Evolutionary conservation across 2,888 invertebrate genomes (phyloP).

Genomic region (Schizaphis graminum): DNA sequence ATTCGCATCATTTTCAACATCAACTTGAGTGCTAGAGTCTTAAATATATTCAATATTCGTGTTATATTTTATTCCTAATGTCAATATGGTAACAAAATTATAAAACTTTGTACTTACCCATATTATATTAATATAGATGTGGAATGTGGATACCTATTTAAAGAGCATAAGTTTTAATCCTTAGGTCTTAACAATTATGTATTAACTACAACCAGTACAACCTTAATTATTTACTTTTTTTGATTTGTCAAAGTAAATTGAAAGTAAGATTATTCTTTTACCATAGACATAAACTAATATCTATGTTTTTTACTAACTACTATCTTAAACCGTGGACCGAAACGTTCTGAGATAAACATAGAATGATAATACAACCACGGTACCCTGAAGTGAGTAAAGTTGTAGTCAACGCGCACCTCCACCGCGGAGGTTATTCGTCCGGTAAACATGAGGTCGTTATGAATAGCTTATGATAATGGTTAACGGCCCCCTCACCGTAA

Average conservation of each 20-base stretch:
- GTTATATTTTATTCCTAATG: too few relatives aligned
- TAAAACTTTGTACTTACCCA: not conserved
- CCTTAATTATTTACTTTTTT: not conserved
- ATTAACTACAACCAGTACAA: not conserved
- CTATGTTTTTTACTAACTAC: too few relatives aligned
- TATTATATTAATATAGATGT: not conserved
- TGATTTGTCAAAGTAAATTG: too few relatives aligned
- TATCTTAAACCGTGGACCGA: too few relatives aligned
- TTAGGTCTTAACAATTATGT: not conserved
- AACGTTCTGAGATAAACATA: too few relatives aligned
- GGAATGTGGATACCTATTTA: not conserved
- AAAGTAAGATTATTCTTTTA: too few relatives aligned
- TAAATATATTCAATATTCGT: not conserved
- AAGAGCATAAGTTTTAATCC: not conserved
- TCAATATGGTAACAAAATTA: not conserved
- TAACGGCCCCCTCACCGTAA: not conserved
- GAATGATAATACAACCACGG: too few relatives aligned
- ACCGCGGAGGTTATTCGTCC: too few relatives aligned
- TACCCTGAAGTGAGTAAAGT: too few relatives aligned
- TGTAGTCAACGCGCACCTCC: too few relatives aligned
- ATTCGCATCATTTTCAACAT: conserved; percentile 46
- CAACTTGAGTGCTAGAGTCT: conserved; percentile 32
- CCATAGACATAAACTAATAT: too few relatives aligned
- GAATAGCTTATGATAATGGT: not conserved
- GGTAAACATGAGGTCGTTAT: too few relatives aligned